Percentiles rank a stretch among this genome's conserved stretches.
Conservation (phyloP, 1,140 invertebrate genomes). For the Drosophila aff. region DNA sequence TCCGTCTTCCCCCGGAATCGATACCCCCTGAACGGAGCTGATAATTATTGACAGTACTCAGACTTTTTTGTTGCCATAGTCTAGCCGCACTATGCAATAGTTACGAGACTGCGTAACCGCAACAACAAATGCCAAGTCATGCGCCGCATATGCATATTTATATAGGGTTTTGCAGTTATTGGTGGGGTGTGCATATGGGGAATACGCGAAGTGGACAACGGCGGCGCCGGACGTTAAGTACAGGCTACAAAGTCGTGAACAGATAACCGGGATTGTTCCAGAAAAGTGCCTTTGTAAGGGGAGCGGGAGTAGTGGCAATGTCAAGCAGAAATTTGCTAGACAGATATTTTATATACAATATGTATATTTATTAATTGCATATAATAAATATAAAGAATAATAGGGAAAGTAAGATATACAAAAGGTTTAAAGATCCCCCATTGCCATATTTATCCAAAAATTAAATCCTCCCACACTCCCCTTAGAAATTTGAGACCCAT, state of each 20-base stretch:
- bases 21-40: constrained; percentile 23
- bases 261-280: constrained; percentile 24
- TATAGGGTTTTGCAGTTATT: not conserved
- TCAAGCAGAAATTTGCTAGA: not conserved
- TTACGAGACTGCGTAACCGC: constrained; percentile 28
- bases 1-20: not conserved
- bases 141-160: not conserved
- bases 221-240: constrained; percentile 3
- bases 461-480: not conserved
- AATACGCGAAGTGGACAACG: constrained; percentile 4
- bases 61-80: constrained; percentile 54
- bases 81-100: constrained; percentile 41
- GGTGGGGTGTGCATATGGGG: not conserved
- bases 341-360: not conserved
- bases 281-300: constrained; percentile 3
- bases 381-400: not conserved
- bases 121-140: constrained; percentile 45
- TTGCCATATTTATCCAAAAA: no score
- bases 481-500: no score
- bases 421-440: not conserved
- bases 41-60: constrained; percentile 53
- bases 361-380: not conserved
- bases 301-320: not conserved
- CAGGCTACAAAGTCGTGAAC: constrained; percentile 10
- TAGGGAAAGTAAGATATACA: no score